These are phyloP conservation scores for Amphiprion clarkii DNA, from an alignment of 2,797 vertebrate species.

Conservation along the genomic window DNA sequence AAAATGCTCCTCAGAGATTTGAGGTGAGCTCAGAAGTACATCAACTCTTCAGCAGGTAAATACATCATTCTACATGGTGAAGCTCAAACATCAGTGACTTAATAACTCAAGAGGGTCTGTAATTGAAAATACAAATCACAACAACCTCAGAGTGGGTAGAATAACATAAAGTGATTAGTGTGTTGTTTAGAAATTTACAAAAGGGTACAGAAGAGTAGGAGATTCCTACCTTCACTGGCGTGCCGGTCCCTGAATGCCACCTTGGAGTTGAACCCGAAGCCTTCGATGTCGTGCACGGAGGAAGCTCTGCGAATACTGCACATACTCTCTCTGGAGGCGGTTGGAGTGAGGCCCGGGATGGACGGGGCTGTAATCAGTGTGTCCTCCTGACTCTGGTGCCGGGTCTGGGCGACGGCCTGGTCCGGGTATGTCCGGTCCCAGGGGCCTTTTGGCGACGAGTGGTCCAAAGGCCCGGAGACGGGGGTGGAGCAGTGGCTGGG, in stretches of 20 bases:
- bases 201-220: background rate
- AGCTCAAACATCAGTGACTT: no score
- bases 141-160: no score
- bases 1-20: no score
- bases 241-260: slow-evolving; percentile 93
- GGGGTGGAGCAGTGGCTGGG: slow-evolving; percentile 93
- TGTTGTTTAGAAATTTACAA: background rate
- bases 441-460: slow-evolving; percentile 94
- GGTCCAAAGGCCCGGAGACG: slow-evolving; percentile 94
- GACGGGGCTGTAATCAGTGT: slow-evolving; percentile 82
- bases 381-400: slow-evolving; percentile 60
- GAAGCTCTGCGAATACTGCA: slow-evolving; percentile 94
- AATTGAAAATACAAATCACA: no score
- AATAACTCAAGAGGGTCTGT: no score
- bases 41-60: no score
- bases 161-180: no score
- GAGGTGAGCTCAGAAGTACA: no score
- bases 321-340: slow-evolving; percentile 86
- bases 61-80: no score
- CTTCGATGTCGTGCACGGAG: slow-evolving; percentile 95
- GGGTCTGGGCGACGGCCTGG: slow-evolving; percentile 81
- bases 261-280: slow-evolving; percentile 89
- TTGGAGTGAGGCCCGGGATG: slow-evolving; percentile 78
- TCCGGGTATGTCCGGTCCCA: slow-evolving; percentile 90
- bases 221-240: slow-evolving; percentile 94